These are phyloP conservation scores for Epinotia brunnichana DNA, from an alignment of 2,888 invertebrate genomes.

Conservation along the genomic window DNA sequence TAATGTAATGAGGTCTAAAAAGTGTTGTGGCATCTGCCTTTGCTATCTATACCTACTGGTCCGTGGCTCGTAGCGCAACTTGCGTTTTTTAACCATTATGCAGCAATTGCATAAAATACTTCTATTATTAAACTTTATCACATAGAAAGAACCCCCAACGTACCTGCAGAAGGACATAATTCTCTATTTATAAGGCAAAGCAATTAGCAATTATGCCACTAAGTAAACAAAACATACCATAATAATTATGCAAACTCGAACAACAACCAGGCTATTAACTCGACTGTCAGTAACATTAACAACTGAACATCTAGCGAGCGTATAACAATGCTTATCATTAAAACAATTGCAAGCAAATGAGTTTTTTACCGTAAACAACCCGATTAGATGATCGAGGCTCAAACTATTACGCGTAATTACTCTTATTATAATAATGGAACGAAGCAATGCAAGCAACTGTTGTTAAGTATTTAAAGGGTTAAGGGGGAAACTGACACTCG, in stretches of 20 bases:
- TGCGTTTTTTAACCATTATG: too few species aligned
- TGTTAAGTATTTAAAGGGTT: background rate
- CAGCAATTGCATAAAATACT: too few species aligned
- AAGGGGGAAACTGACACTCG: background rate
- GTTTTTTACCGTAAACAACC: slow-evolving; percentile 26
- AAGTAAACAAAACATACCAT: slow-evolving; percentile 6
- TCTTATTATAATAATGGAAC: slow-evolving; percentile 27
- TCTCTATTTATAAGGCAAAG: background rate
- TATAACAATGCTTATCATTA: slow-evolving; percentile 30
- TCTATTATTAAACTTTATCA: too few species aligned
- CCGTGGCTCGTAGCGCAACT: too few species aligned
- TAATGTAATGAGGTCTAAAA: too few species aligned
- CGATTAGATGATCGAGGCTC: slow-evolving; percentile 21
- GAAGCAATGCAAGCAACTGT: slow-evolving; percentile 20
- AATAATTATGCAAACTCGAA: slow-evolving; percentile 15
- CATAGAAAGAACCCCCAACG: too few species aligned
- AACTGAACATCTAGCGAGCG: background rate
- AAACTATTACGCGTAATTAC: slow-evolving; percentile 32
- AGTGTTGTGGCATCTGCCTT: too few species aligned
- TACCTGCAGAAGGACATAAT: too few species aligned
- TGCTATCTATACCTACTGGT: too few species aligned
- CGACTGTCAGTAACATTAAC: background rate
- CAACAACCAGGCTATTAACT: background rate
- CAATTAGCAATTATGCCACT: background rate
- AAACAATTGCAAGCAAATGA: slow-evolving; percentile 21